Evolutionary conservation across 2,797 vertebrate genomes (phyloP), one percentile per base, ranked within the genome.

Genomic region (Oryzias dopingdopingensis): DNA sequence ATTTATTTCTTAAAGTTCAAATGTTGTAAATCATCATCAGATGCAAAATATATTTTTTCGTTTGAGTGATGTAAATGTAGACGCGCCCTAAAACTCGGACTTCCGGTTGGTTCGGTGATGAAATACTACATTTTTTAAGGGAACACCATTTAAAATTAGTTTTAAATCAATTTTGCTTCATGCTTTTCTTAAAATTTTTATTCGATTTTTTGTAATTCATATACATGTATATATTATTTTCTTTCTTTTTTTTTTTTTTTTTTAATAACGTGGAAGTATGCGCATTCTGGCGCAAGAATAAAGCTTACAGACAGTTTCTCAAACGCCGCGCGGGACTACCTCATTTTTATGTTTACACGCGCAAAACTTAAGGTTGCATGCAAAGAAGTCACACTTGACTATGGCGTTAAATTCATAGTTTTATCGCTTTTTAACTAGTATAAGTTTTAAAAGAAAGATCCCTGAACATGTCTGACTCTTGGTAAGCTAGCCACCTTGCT

Each of bases 401-500:
- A 40, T 37, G 54, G 2, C 1, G 47, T 16, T 20, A 16, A 18
- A 5, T 13, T 56, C 26, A n/a, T 17, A 29, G 1, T 2, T n/a
- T 1, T 24, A 16, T 4, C 10, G 20, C 0, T 0, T 14, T 8
- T 62, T 17, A n/a, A 42, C n/a, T 3, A 37, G 32, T 20, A 54
- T 14, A n/a, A 22, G 17, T 6, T 42, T 7, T 3, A 17, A 8
- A 5, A 29, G 14, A 14, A 18, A 22, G 3, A 22, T 49, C 8
- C 48, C 53, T 49, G 52, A 79, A 72, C 29, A 92, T 92, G 91
- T 77, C 89, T 46, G 90, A 92, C 29, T 44, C 60, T 16, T 83
- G 88, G 91, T 92, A 78, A 89, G 90, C 63, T 59, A 48, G 15
- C 49, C 4, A 14, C 3, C 8, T 32, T 13, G 6, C 5, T 26